A percentile compares a stretch with the other conserved stretches of the same genome.
Evolutionary conservation across 2,113 vertebrate genomes (phyloP).

Genomic region (Cygnus buccinator): DNA sequence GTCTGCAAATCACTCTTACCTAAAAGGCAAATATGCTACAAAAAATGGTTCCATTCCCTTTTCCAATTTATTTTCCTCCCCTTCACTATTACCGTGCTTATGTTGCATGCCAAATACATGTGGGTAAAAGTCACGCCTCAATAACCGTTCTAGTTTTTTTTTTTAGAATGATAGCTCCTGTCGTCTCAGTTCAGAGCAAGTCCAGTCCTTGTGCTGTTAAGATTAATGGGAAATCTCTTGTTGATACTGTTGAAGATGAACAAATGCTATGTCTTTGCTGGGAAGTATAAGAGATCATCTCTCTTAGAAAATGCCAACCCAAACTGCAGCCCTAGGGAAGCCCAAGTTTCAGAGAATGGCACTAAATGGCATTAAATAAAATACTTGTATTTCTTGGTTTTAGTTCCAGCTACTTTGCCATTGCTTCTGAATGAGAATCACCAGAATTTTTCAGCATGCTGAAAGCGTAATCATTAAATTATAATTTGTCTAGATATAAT

Average conservation of each 20-base stretch:
- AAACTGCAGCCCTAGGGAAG: background rate
- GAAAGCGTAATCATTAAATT: background rate
- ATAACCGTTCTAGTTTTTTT: background rate
- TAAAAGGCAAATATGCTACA: background rate
- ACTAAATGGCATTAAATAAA: background rate
- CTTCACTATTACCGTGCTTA: background rate
- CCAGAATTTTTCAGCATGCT: constrained; percentile 17
- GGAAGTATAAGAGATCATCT: background rate
- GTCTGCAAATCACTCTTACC: background rate
- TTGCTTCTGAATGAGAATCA: background rate
- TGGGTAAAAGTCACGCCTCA: background rate
- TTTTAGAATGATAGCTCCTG: background rate
- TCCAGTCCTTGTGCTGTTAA: background rate
- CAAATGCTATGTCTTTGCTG: background rate
- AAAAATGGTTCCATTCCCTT: background rate
- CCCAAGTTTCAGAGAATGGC: background rate
- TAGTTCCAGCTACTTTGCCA: background rate
- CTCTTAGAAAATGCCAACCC: background rate
- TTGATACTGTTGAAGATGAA: background rate
- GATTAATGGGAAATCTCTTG: background rate
- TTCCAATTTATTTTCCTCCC: background rate
- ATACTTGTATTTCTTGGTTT: background rate
- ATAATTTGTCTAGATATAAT: background rate
- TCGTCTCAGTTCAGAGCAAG: background rate
- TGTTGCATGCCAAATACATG: background rate